A percentile compares a stretch with the other conserved stretches of the same genome.
Evolutionary conservation across 2,888 invertebrate genomes (phyloP).

Genomic region (Nomada goodeniana): DNA sequence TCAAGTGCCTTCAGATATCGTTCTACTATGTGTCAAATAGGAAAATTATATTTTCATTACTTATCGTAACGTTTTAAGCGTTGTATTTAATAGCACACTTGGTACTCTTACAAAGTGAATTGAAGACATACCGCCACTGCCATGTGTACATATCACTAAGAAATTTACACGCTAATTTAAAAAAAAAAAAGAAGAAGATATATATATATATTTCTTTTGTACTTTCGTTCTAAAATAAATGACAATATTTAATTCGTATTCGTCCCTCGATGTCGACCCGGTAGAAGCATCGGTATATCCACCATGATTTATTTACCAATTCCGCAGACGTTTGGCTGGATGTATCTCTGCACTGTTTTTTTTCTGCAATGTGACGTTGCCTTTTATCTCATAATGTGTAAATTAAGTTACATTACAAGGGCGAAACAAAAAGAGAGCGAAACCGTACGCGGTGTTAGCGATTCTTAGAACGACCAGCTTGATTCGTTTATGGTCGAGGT

Average conservation of each 20-base stretch:
- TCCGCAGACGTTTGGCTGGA: neutral
- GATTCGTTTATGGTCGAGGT: conserved; percentile 32
- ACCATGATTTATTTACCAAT: neutral
- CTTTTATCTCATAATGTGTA: conserved; percentile 31
- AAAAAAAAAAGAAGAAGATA: neutral
- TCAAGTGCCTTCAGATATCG: conserved; percentile 13
- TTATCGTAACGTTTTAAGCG: neutral
- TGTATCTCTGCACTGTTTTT: conserved; percentile 6
- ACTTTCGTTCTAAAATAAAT: conserved; percentile 45
- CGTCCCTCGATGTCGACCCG: neutral
- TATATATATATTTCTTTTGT: conserved; percentile 35
- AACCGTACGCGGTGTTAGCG: conserved; percentile 38
- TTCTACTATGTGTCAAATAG: neutral
- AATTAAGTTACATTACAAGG: conserved; percentile 42
- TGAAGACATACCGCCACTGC: conserved; percentile 27
- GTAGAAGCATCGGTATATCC: neutral
- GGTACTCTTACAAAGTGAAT: conserved; percentile 11
- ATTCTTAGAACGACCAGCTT: conserved; percentile 57
- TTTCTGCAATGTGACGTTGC: conserved; percentile 17
- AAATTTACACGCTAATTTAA: conserved; percentile 24
- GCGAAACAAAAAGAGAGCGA: conserved; percentile 30
- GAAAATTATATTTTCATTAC: conserved; percentile 18
- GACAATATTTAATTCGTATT: conserved; percentile 30
- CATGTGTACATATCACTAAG: conserved; percentile 39
- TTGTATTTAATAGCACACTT: neutral